Conservation (phyloP, 1,140 invertebrate genomes). For the Potamilus streckersoni region DNA sequence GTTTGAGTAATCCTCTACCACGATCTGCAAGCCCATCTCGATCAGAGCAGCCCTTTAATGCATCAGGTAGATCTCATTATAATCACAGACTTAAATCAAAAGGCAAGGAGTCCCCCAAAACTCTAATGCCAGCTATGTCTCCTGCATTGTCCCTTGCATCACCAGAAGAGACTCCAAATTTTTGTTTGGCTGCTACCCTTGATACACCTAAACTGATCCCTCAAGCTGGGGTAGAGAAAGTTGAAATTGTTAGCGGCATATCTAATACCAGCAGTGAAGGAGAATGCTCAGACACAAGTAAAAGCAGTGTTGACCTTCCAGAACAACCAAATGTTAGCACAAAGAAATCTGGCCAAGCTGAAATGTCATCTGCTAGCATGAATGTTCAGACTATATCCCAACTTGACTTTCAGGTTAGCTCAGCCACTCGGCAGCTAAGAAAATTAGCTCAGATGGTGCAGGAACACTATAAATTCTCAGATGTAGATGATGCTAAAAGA, state of each 20-base stretch:
- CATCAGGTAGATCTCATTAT: conserved; percentile 24
- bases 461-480: too few species aligned
- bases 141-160: conserved; percentile 54
- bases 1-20: conserved; percentile 45
- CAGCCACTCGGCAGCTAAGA: conserved; percentile 55
- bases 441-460: conserved; percentile 61
- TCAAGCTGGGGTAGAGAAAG: conserved; percentile 37
- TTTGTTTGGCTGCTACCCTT: conserved; percentile 1
- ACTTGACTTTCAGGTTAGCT: conserved; percentile 7
- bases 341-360: conserved; percentile 30
- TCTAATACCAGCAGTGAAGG: conserved; percentile 26
- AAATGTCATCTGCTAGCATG: conserved; percentile 22
- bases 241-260: conserved; percentile 32
- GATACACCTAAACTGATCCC: conserved; percentile 47
- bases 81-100: conserved; percentile 33
- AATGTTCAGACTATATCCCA: conserved; percentile 16
- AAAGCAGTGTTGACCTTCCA: conserved; percentile 10
- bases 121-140: conserved; percentile 50
- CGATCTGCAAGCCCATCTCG: conserved; percentile 6
- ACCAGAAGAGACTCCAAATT: conserved; percentile 25
- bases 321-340: conserved; percentile 35
- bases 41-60: conserved; percentile 10
- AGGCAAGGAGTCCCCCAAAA: conserved; percentile 47
- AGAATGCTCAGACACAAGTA: conserved; percentile 14
- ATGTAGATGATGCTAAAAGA: too few species aligned